Evolutionary conservation across 2,888 invertebrate genomes (phyloP), one percentile per base, ranked within the genome.

Genomic region (Calliphora vomitoria): DNA sequence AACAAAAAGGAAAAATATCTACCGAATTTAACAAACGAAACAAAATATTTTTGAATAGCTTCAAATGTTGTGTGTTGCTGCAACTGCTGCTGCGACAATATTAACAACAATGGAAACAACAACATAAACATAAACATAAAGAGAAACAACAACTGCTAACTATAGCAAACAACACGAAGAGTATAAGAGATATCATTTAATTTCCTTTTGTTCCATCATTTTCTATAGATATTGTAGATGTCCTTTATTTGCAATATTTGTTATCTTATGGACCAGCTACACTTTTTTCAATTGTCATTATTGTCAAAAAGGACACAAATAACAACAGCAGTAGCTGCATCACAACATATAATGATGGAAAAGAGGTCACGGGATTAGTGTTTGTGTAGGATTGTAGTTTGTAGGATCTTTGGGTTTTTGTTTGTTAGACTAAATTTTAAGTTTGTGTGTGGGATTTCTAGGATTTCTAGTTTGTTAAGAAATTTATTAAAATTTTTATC

Each of bases 31-130:
- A 18, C 69, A 75, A 83, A 87, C 60, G 78, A 78, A 87, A 87
- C 84, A 84, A 84, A 87, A 84, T 87, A 84, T 87, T 84, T 87
- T 74, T 84, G 84, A 87, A 87, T 87, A 53, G 83, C 20, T 53
- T 3, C 8, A 31, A 58, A 47, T 74, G 53, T 72, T 55, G 44
- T 62, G 64, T 69, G 41, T 66, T 74, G 35, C 41, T 85, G 80
- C 31, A 62, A 64, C 76, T 72, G 18, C 60, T 18, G 55, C 53
- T 68, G 13, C 18, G 68, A 75, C 47, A 60, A 41, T n/a, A 58
- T 47, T 58, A 41, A 55, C 31, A 55, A 74, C 41, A 68, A 68
- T 13, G 11, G 25, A 6, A 83, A 31, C 20, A 25, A 25, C 25
- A 25, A n/a, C n/a, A n/a, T n/a, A n/a, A 64, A 76, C 11, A 38